Evolutionary conservation across 2,888 invertebrate species (phyloP), one percentile per base, ranked within the genome.

Genomic region (Oeneis ivallda): DNA sequence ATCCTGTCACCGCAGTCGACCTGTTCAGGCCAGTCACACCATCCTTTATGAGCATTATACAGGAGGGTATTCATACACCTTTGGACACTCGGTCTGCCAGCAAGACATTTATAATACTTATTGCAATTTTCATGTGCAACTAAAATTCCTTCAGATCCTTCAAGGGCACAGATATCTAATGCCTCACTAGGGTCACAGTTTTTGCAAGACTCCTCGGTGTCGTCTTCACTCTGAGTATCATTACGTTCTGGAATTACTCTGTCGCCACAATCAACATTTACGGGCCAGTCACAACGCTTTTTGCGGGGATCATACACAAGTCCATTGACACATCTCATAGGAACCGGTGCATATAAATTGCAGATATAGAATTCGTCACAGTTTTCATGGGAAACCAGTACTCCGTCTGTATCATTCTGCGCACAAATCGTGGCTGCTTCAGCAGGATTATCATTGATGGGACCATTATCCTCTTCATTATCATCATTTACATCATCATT

Each of bases 51-150:
- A 1, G 79, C 74, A 58, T 79, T 78, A 65, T 76, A 83, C 0
- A 76, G 39, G 1, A 82, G 75, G 34, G 65, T 68, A 4, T 10
- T 47, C 3, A 73, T 75, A 39, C 83, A 83, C 0, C 43, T 54
- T 4, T 74, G 6, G 0, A 71, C 67, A 0, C 77, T 70, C 0
- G 79, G 80, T 7, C 17, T 26, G 15, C 79, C 75, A 11, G 69
- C 19, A 6, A 34, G 61, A 43, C 81, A 81, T 57, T 70, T 74
- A 43, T 80, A 82, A 57, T 78, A 81, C 49, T 80, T 70, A 63
- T 79, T 77, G 65, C 82, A 82, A 60, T 78, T 73, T 71, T 79
- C 78, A n/a, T 82, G 76, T 4, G 83, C 82, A 0, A 82, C 64
- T 0, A 82, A 66, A 15, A 72, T 64, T 6, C 79, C 79, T 13